Percentiles rank a stretch among this genome's conserved stretches.
Conservation (phyloP, 2,888 invertebrate species). For the Lucinisca nassula region DNA sequence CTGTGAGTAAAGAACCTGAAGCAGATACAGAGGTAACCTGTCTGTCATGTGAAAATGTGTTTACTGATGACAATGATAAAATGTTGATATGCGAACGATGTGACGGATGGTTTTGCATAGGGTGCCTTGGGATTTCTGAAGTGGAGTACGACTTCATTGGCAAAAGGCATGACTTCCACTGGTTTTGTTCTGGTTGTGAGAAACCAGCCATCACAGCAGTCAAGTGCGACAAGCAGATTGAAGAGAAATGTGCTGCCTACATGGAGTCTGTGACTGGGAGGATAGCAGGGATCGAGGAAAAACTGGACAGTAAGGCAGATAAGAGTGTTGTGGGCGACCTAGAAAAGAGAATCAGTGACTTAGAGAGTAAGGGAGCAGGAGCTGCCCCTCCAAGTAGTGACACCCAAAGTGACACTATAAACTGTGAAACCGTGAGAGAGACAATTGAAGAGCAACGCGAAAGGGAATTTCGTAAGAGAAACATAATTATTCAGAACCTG, state of each 20-base stretch:
- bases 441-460: not conserved
- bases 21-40: too few relatives aligned
- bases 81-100: constrained; percentile 7
- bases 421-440: not conserved
- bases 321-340: not conserved
- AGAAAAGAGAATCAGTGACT: too few relatives aligned
- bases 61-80: not conserved
- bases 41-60: constrained; percentile 1
- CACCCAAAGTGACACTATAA: too few relatives aligned
- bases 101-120: constrained; percentile 3
- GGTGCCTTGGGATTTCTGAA: not conserved
- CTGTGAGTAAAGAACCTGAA: too few relatives aligned
- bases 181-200: constrained; percentile 6
- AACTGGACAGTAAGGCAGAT: constrained; percentile 12
- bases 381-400: too few relatives aligned
- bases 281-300: not conserved
- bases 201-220: constrained; percentile 11
- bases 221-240: constrained; percentile 4
- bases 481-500: not conserved
- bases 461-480: not conserved
- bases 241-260: constrained; percentile 7
- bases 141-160: not conserved
- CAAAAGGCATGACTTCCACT: not conserved
- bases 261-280: not conserved
- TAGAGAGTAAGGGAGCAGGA: too few relatives aligned